phyloP scores from a whole-genome alignment of 2,797 vertebrate genomes.

The Antrozous pallidus region DNA sequence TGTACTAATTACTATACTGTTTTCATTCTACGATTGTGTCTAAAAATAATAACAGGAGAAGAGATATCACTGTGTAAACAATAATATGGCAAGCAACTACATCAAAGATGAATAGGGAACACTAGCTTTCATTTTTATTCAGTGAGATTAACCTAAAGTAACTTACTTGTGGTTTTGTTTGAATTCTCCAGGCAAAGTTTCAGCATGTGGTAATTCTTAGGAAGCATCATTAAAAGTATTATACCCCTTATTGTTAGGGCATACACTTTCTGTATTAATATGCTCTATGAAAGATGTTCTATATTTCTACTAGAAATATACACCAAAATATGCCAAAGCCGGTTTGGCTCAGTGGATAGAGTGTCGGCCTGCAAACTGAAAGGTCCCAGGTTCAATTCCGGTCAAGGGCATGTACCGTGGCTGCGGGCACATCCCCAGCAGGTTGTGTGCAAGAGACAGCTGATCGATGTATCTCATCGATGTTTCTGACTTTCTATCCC shows the following conservation, averaged over 20 bases:
- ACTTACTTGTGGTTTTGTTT: slow-evolving; percentile 25
- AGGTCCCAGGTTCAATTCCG: too few species aligned
- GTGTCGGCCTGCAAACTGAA: too few species aligned
- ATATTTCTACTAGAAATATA: neutral
- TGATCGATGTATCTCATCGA: too few species aligned
- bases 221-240: slow-evolving; percentile 10
- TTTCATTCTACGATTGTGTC: slow-evolving; percentile 19
- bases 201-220: neutral
- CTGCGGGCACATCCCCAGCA: too few species aligned
- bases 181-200: slow-evolving; percentile 22
- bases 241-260: neutral
- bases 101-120: slow-evolving; percentile 12
- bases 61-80: neutral
- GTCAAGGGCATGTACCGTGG: too few species aligned
- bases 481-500: too few species aligned
- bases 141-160: slow-evolving; percentile 50
- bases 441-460: too few species aligned
- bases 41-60: slow-evolving; percentile 29
- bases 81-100: neutral
- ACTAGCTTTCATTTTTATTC: neutral
- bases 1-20: neutral
- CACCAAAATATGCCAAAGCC: slow-evolving; percentile 22
- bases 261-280: neutral
- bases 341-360: too few species aligned
- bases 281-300: neutral